Evolutionary conservation across 1,140 invertebrate species (phyloP).

Genomic region (Phocides pigmalion): DNA sequence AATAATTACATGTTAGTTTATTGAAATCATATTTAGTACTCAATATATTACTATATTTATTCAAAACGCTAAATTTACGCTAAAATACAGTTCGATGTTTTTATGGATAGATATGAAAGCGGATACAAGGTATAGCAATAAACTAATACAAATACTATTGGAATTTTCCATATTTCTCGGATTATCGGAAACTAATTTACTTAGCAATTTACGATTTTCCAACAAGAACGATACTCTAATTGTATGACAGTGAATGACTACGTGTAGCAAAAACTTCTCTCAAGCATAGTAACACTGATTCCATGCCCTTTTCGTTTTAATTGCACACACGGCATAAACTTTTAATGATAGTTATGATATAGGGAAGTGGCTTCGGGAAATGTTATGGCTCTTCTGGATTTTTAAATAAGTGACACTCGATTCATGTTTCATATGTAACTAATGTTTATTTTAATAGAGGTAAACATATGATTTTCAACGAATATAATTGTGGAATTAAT

Average conservation of each 20-base stretch:
- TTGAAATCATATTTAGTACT: too few species aligned
- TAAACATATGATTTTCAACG: too few species aligned
- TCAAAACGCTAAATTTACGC: too few species aligned
- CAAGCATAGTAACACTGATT: conserved; percentile 11
- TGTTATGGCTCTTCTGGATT: conserved; percentile 7
- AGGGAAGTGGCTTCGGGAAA: conserved; percentile 13
- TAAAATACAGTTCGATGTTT: too few species aligned
- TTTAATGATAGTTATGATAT: conserved; percentile 21
- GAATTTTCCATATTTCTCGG: too few species aligned
- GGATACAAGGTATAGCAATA: too few species aligned
- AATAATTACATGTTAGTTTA: too few species aligned
- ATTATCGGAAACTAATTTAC: neutral
- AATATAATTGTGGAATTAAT: too few species aligned
- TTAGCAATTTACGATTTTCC: neutral
- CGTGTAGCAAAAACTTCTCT: conserved; percentile 12
- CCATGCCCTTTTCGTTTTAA: conserved; percentile 14
- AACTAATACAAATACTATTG: too few species aligned
- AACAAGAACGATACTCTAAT: neutral
- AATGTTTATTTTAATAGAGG: neutral
- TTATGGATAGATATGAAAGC: too few species aligned
- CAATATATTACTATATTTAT: too few species aligned
- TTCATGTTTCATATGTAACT: neutral
- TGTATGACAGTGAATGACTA: conserved; percentile 2
- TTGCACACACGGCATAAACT: conserved; percentile 23
- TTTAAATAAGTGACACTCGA: neutral